A percentile compares a stretch with the other conserved stretches of the same genome.
Conservation (phyloP, 2,113 vertebrate species). For the Gobio gobio region DNA sequence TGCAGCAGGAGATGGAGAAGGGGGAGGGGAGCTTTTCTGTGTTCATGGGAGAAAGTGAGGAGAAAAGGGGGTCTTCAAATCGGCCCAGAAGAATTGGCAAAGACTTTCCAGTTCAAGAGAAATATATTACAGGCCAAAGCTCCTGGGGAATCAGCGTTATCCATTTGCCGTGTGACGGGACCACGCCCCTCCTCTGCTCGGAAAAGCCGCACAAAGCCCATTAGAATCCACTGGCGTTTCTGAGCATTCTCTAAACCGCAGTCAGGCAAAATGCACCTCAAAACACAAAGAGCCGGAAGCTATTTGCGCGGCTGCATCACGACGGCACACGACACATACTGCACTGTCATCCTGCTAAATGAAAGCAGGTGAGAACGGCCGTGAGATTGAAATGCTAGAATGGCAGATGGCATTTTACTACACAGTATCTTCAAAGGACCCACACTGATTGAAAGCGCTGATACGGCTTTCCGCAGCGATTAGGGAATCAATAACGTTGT, state of each 20-base stretch:
- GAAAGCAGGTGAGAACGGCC: slow-evolving; percentile 9
- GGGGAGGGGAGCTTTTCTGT: slow-evolving; percentile 4
- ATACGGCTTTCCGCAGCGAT: slow-evolving; percentile 67
- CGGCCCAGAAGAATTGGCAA: slow-evolving; percentile 35
- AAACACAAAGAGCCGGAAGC: slow-evolving; percentile 29
- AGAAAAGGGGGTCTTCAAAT: slow-evolving; percentile 42
- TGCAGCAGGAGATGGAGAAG: slow-evolving; percentile 32
- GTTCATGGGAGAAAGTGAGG: slow-evolving; percentile 23
- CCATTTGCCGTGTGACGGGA: slow-evolving; percentile 55
- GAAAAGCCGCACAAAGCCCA: slow-evolving; percentile 20
- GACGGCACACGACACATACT: not conserved
- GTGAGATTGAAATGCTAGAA: not conserved
- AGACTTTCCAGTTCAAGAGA: slow-evolving; percentile 67
- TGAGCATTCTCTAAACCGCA: slow-evolving; percentile 26
- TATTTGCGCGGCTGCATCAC: not conserved
- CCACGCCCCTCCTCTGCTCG: slow-evolving; percentile 17
- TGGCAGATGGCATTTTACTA: slow-evolving; percentile 38
- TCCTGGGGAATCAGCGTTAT: slow-evolving; percentile 60
- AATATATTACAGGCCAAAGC: slow-evolving; percentile 56
- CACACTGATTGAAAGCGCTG: slow-evolving; percentile 70
- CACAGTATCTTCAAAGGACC: slow-evolving; percentile 56
- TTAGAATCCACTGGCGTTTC: slow-evolving; percentile 37
- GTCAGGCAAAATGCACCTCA: not conserved
- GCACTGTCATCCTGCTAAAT: slow-evolving; percentile 2
- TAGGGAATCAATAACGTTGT: slow-evolving; percentile 68